Conservation (phyloP, 2,888 invertebrate species). For the Branchipolynoe longqiensis region DNA sequence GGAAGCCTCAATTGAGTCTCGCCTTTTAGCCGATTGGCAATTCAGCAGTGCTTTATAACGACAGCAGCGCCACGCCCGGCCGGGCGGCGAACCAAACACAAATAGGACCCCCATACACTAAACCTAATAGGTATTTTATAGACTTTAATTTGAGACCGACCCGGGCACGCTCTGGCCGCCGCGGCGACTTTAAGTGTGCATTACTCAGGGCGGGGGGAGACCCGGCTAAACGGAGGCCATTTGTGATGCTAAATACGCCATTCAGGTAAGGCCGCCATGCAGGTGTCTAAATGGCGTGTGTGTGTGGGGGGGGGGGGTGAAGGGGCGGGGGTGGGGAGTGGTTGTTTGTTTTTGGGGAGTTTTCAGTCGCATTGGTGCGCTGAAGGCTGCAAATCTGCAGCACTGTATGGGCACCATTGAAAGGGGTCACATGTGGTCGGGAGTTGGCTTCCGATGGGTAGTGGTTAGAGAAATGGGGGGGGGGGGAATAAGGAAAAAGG, state of each 20-base stretch:
- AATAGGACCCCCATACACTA: slow-evolving; percentile 43
- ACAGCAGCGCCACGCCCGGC: slow-evolving; percentile 30
- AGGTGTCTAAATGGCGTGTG: slow-evolving; percentile 26
- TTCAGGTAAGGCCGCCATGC: background rate
- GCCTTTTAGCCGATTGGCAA: slow-evolving; percentile 6
- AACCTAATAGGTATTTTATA: slow-evolving; percentile 55
- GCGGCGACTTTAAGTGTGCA: slow-evolving; percentile 28
- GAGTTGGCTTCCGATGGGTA: too few relatives aligned
- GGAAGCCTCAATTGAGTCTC: background rate
- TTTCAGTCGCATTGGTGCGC: too few relatives aligned
- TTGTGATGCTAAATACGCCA: slow-evolving; percentile 42
- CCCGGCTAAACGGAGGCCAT: slow-evolving; percentile 28
- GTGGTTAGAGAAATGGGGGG: too few relatives aligned
- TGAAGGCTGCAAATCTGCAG: too few relatives aligned
- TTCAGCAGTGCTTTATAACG: slow-evolving; percentile 46
- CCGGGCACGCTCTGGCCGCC: background rate
- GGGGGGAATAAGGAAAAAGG: too few relatives aligned
- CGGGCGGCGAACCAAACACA: slow-evolving; percentile 29
- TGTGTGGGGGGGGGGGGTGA: too few relatives aligned
- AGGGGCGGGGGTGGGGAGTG: too few relatives aligned
- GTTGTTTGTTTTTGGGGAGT: too few relatives aligned
- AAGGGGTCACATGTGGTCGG: too few relatives aligned
- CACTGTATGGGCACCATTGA: too few relatives aligned
- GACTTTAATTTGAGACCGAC: slow-evolving; percentile 49
- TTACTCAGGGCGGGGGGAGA: background rate